A percentile compares a stretch with the other conserved stretches of the same genome.
Evolutionary conservation across 2,113 vertebrate species (phyloP).

Genomic region (Festucalex cinctus): DNA sequence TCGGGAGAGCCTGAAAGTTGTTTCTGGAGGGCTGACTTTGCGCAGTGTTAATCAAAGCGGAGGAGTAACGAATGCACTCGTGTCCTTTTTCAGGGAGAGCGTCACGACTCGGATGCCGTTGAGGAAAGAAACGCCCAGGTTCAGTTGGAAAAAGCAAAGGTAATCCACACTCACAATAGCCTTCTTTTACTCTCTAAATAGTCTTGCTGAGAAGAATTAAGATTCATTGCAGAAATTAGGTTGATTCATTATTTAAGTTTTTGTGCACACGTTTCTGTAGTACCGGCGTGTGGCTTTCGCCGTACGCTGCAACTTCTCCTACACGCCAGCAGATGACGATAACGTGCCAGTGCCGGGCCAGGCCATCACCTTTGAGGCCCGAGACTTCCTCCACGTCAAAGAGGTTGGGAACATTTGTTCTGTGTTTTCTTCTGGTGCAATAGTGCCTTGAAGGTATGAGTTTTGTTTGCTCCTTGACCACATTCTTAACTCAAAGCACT

Average conservation of each 20-base stretch:
- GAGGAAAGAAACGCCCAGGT: conserved; percentile 96
- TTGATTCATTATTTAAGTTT: not conserved
- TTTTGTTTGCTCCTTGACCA: no score
- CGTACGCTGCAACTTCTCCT: conserved; percentile 96
- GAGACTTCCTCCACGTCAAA: conserved; percentile 98
- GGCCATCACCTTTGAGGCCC: conserved; percentile 93
- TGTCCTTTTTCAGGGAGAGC: conserved; percentile 83
- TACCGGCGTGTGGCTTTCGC: conserved; percentile 96
- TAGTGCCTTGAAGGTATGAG: no score
- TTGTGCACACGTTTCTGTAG: conserved; percentile 62
- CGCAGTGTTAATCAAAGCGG: not conserved
- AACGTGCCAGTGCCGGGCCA: conserved; percentile 92
- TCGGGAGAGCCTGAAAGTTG: not conserved
- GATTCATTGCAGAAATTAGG: not conserved
- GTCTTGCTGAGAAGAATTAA: not conserved
- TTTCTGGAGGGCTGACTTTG: not conserved
- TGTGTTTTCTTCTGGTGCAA: not conserved
- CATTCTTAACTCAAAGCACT: no score
- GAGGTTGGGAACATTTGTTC: conserved; percentile 75
- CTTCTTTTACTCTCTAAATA: not conserved
- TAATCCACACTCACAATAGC: conserved; percentile 43
- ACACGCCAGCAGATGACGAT: conserved; percentile 91
- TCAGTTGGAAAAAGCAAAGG: conserved; percentile 97
- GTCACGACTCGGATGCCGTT: conserved; percentile 88
- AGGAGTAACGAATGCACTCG: not conserved